Evolutionary conservation across 2,888 invertebrate species (phyloP).

Genomic region (Bombylius discolor): DNA sequence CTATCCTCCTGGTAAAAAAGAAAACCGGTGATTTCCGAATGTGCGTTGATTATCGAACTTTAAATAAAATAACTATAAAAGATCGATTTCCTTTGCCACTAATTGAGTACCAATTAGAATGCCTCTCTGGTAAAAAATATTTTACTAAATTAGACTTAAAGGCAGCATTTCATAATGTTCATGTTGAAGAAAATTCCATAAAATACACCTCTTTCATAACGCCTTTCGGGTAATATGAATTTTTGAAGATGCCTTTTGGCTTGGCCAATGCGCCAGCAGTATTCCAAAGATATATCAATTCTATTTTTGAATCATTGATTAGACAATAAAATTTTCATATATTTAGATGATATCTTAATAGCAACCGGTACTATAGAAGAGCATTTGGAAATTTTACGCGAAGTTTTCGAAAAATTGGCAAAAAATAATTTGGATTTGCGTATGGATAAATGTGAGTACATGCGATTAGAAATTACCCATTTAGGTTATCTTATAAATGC

Average conservation of each 20-base stretch:
- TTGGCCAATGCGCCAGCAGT: constrained; percentile 11
- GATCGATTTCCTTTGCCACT: no score
- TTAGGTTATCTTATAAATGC: constrained; percentile 22
- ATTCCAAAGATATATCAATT: constrained; percentile 14
- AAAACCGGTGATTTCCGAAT: no score
- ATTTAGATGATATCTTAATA: constrained; percentile 19
- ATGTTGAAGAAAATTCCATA: no score
- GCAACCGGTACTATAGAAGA: constrained; percentile 11
- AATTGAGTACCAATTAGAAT: no score
- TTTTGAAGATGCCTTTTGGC: constrained; percentile 14
- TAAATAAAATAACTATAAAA: no score
- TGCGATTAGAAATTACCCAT: constrained; percentile 19
- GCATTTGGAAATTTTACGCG: constrained; percentile 16
- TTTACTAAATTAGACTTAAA: no score
- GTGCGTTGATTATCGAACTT: no score
- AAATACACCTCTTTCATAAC: constrained; percentile 3
- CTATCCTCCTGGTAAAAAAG: no score
- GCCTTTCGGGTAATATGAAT: constrained; percentile 4
- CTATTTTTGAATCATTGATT: constrained; percentile 15
- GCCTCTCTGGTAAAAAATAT: no score
- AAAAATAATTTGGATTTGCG: constrained; percentile 22
- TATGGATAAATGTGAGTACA: constrained; percentile 21
- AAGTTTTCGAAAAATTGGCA: constrained; percentile 16
- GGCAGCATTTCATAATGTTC: no score
- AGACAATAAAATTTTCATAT: constrained; percentile 12